These are phyloP conservation scores for Takifugu ocellatus DNA, from an alignment of 2,797 vertebrate genomes.

Conservation along the genomic window DNA sequence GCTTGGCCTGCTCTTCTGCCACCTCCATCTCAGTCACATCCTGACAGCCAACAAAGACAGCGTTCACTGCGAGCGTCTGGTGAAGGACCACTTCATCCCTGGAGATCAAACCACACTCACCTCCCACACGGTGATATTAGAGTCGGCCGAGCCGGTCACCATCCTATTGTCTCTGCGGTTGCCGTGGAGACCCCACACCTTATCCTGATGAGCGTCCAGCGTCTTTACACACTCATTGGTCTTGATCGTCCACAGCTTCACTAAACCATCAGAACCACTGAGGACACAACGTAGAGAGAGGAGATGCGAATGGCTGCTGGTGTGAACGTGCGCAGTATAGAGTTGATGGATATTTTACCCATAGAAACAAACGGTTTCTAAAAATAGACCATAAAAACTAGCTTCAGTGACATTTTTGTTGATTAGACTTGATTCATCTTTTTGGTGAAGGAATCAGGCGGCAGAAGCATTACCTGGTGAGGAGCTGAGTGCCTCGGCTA, in stretches of 20 bases:
- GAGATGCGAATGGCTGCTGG: not conserved
- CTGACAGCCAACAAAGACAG: constrained; percentile 58
- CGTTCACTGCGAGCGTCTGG: not conserved
- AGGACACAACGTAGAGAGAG: not conserved
- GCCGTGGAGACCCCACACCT: constrained; percentile 94
- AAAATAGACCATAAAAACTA: too few relatives aligned
- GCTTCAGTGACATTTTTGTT: too few relatives aligned
- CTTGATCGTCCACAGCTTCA: constrained; percentile 98
- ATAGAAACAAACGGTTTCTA: too few relatives aligned
- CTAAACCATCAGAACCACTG: constrained; percentile 90
- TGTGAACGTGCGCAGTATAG: too few relatives aligned
- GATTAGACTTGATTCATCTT: too few relatives aligned
- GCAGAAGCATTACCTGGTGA: constrained; percentile 80
- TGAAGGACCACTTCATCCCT: too few relatives aligned
- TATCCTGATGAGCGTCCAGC: constrained; percentile 89
- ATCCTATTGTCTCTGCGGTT: constrained; percentile 80
- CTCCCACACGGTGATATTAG: constrained; percentile 87
- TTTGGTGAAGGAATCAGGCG: not conserved
- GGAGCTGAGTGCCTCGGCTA: constrained; percentile 88
- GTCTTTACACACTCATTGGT: constrained; percentile 94
- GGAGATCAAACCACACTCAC: constrained; percentile 57
- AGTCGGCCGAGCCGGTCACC: constrained; percentile 88
- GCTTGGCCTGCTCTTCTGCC: constrained; percentile 86
- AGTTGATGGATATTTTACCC: too few relatives aligned
- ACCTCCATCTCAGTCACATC: constrained; percentile 89